Conservation (phyloP, 2,113 vertebrate genomes). For the Nansenia antarctica region DNA sequence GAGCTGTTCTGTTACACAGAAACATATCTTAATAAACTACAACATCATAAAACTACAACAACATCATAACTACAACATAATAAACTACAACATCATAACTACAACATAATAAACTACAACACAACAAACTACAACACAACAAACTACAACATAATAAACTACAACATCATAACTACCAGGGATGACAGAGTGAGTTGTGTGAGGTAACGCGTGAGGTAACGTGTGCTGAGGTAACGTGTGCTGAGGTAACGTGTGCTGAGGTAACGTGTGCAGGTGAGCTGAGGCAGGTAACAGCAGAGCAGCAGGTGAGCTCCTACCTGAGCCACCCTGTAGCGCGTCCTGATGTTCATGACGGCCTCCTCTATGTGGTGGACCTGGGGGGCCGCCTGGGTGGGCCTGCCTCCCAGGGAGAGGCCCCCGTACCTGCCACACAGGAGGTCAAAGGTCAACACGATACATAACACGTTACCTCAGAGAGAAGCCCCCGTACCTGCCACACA, state of each 20-base stretch:
- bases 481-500: slow-evolving; percentile 82
- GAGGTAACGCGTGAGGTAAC: no score
- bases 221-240: no score
- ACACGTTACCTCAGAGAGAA: slow-evolving; percentile 70
- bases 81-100: background rate
- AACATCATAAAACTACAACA: background rate
- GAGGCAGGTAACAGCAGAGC: no score
- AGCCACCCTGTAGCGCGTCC: slow-evolving; percentile 57
- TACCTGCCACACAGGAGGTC: slow-evolving; percentile 72
- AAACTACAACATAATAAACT: background rate
- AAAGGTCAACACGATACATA: background rate
- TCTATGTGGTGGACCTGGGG: slow-evolving; percentile 55
- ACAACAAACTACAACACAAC: background rate
- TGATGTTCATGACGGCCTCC: slow-evolving; percentile 63
- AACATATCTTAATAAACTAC: background rate
- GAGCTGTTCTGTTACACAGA: slow-evolving; percentile 63
- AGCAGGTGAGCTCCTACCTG: slow-evolving; percentile 66
- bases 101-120: background rate
- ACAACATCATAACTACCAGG: background rate
- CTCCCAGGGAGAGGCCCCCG: slow-evolving; percentile 87
- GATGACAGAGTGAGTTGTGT: no score
- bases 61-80: background rate
- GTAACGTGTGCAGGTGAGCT: no score
- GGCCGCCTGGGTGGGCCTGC: slow-evolving; percentile 52
- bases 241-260: no score